Evolutionary conservation across 2,113 vertebrate genomes (phyloP).

Genomic region (Setophaga petechia): DNA sequence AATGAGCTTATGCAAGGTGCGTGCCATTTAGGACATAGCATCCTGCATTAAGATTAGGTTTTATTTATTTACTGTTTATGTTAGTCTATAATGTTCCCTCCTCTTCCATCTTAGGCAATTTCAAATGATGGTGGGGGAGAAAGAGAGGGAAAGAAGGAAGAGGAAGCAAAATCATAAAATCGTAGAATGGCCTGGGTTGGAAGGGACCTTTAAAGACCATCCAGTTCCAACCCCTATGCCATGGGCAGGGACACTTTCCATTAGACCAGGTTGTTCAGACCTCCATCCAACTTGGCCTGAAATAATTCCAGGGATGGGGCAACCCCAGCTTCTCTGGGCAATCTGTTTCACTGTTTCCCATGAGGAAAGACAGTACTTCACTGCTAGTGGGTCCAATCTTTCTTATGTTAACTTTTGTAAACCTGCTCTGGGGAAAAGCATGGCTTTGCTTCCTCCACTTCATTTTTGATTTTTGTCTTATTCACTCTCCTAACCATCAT

Average conservation of each 20-base stretch:
- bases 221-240: background rate
- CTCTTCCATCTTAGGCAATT: background rate
- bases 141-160: background rate
- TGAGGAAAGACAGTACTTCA: background rate
- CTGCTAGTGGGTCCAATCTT: background rate
- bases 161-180: background rate
- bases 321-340: background rate
- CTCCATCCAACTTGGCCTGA: background rate
- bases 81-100: background rate
- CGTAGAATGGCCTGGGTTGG: background rate
- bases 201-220: background rate
- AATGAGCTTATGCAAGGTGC: background rate
- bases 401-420: background rate
- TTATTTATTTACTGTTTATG: background rate
- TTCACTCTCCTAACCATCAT: background rate
- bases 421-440: background rate
- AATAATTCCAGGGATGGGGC: background rate
- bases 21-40: background rate
- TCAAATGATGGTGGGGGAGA: rapidly evolving
- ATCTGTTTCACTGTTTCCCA: background rate
- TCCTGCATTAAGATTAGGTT: background rate
- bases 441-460: background rate
- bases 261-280: background rate
- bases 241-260: background rate
- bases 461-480: background rate